These are phyloP conservation scores for Diaprepes abbreviatus DNA, from an alignment of 2,888 invertebrate genomes.

Conservation along the genomic window DNA sequence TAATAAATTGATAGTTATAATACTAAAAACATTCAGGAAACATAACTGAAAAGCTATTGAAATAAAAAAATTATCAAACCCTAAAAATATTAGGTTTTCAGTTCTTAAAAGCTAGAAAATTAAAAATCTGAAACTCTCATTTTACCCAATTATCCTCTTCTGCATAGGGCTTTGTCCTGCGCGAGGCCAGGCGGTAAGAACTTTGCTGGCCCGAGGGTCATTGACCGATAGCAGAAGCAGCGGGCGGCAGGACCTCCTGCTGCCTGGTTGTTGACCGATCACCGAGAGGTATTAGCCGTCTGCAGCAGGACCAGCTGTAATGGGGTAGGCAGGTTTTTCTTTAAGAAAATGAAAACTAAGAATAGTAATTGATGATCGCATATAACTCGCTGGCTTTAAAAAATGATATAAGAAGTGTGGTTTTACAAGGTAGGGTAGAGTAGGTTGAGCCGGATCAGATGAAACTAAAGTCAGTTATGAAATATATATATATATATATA, in stretches of 20 bases:
- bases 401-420: no score
- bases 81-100: no score
- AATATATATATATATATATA: no score
- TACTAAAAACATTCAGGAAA: neutral
- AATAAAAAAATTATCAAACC: no score
- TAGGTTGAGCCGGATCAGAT: no score
- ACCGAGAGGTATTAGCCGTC: conserved; percentile 7
- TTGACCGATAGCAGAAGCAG: conserved; percentile 14
- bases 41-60: no score
- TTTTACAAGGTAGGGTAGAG: no score
- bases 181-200: neutral
- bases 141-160: conserved; percentile 1
- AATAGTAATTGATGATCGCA: neutral
- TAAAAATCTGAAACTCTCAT: no score
- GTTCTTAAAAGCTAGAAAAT: no score
- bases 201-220: neutral
- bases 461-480: no score
- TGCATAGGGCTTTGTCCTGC: conserved; percentile 11
- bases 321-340: conserved; percentile 13
- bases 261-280: conserved; percentile 20
- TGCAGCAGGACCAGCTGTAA: neutral
- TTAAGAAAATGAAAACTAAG: neutral
- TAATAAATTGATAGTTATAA: no score
- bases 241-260: conserved; percentile 18
- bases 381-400: no score